Conservation (phyloP, 2,888 invertebrate genomes). For the Agelastica alni region DNA sequence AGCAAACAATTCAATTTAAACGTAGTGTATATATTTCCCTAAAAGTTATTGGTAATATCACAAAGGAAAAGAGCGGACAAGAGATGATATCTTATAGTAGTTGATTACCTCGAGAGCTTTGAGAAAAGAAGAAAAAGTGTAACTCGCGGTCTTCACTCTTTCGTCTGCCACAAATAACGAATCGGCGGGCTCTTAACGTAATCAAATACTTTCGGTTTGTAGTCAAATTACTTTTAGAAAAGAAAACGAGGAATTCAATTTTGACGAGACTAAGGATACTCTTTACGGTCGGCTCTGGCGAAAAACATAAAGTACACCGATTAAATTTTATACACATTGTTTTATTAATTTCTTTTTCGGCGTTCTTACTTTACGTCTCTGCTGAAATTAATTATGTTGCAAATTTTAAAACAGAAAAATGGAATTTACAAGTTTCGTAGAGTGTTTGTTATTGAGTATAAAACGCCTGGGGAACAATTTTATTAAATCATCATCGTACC, state of each 20-base stretch:
- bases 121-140: constrained; percentile 18
- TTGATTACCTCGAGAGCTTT: constrained; percentile 34
- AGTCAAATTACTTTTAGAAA: constrained; percentile 40
- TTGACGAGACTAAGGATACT: constrained; percentile 36
- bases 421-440: not conserved
- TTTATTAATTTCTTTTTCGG: constrained; percentile 14
- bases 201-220: constrained; percentile 40
- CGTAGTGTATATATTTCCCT: not conserved
- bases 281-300: constrained; percentile 17
- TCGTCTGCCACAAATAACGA: constrained; percentile 39
- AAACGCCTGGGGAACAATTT: too few relatives aligned
- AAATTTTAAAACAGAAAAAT: not conserved
- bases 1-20: too few relatives aligned
- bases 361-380: constrained; percentile 13
- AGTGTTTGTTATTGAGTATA: too few relatives aligned
- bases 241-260: constrained; percentile 39
- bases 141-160: too few relatives aligned
- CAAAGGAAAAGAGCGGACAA: not conserved
- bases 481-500: too few relatives aligned
- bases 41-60: constrained; percentile 4
- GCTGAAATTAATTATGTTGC: not conserved
- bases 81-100: constrained; percentile 17
- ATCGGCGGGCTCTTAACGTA: constrained; percentile 36
- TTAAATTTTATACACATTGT: constrained; percentile 25
- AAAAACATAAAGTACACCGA: constrained; percentile 26